Conservation (phyloP, 2,797 vertebrate genomes). For the Pipistrellus pygmaeus region DNA sequence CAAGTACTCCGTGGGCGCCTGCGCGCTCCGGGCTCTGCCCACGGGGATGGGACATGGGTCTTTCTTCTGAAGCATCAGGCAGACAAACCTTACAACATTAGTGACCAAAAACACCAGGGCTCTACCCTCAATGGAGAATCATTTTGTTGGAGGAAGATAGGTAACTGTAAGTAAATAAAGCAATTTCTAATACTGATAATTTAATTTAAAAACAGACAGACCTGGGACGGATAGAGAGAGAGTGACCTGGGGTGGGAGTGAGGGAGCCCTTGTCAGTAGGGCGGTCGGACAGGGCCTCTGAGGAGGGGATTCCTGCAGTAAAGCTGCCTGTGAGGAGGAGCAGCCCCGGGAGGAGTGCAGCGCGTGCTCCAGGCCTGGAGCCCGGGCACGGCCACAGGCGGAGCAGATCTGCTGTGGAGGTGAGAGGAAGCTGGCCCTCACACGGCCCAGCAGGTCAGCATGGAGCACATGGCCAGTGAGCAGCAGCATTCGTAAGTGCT, state of each 20-base stretch:
- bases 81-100: neutral
- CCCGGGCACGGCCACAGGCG: too few relatives aligned
- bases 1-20: neutral
- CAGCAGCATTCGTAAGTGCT: neutral
- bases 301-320: neutral
- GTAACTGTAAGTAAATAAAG: neutral
- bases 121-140: neutral
- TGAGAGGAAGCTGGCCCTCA: neutral
- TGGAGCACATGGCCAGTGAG: neutral
- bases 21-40: neutral
- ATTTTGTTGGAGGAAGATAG: neutral
- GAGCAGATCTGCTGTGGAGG: neutral
- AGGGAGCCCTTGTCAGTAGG: neutral
- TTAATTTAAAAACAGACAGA: neutral
- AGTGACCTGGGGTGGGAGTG: neutral
- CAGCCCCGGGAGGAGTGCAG: neutral
- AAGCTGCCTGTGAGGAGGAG: neutral
- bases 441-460: neutral
- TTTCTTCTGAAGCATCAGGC: neutral
- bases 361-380: neutral
- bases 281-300: neutral
- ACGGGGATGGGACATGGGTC: neutral
- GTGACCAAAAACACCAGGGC: neutral
- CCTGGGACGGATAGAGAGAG: neutral
- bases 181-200: neutral